Percentiles rank a stretch among this genome's conserved stretches.
These are phyloP conservation scores for Ypsolopha sequella DNA, from an alignment of 2,888 invertebrate species.

Conservation along the genomic window DNA sequence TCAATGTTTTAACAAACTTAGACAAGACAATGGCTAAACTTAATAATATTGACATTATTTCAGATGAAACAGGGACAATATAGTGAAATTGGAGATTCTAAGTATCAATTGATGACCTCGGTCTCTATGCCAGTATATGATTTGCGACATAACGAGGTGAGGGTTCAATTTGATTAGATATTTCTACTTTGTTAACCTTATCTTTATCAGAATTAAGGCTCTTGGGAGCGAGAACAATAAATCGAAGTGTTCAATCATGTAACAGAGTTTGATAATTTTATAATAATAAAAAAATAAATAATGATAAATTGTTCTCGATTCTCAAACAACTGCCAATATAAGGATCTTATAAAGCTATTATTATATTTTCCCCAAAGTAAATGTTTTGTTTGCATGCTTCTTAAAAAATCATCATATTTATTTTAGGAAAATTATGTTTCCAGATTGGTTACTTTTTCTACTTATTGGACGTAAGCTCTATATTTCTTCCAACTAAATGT, in stretches of 20 bases:
- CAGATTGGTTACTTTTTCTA: constrained; percentile 56
- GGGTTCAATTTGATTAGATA: constrained; percentile 21
- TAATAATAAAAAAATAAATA: too few relatives aligned
- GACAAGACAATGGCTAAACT: background rate
- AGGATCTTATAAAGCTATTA: background rate
- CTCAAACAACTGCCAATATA: background rate
- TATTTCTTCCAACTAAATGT: constrained; percentile 25
- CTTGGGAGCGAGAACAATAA: too few relatives aligned
- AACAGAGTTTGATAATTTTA: too few relatives aligned
- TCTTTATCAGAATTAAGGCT: too few relatives aligned
- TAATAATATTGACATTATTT: constrained; percentile 7
- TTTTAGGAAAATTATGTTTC: constrained; percentile 34
- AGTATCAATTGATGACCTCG: constrained; percentile 90
- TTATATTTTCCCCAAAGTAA: background rate
- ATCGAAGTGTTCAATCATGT: too few relatives aligned
- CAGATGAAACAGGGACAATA: constrained; percentile 74
- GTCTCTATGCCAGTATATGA: constrained; percentile 95
- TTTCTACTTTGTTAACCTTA: too few relatives aligned
- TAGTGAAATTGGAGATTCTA: constrained; percentile 70
- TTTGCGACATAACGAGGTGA: constrained; percentile 86
- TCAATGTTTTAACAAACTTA: background rate
- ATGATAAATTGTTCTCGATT: background rate
- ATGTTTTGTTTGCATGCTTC: constrained; percentile 2
- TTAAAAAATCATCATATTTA: constrained; percentile 8
- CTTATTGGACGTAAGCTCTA: constrained; percentile 58